Evolutionary conservation across 2,113 vertebrate genomes (phyloP).

Genomic region (Pyrgilauda ruficollis): DNA sequence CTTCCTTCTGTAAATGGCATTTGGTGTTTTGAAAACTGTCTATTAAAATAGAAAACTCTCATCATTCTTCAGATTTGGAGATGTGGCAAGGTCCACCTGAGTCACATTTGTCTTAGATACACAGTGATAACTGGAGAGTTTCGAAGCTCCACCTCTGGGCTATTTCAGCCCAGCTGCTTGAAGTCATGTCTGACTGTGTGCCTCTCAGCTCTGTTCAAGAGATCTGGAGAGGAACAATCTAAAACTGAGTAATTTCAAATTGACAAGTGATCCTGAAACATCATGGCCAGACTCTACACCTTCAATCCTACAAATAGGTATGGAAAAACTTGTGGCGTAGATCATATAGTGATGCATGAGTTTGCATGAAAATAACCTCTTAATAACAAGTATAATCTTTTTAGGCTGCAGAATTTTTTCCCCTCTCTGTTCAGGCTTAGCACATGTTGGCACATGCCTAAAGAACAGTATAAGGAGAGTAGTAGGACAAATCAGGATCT

Average conservation of each 20-base stretch:
- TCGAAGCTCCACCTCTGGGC: neutral
- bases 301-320: neutral
- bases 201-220: neutral
- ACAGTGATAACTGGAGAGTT: neutral
- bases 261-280: neutral
- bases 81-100: neutral
- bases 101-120: neutral
- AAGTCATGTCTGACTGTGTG: neutral
- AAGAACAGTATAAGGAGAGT: neutral
- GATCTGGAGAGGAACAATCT: neutral
- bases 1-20: neutral
- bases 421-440: neutral
- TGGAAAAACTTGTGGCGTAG: neutral
- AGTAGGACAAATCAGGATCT: neutral
- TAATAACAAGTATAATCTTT: neutral
- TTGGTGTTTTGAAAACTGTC: neutral
- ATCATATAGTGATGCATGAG: neutral
- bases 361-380: neutral
- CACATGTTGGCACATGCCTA: neutral
- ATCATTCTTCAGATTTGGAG: neutral
- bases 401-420: neutral
- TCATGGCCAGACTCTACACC: neutral
- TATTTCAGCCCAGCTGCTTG: neutral
- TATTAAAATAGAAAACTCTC: neutral
- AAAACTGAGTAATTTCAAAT: neutral